Conservation (phyloP, 2,888 invertebrate genomes). For the Plusia festucae region DNA sequence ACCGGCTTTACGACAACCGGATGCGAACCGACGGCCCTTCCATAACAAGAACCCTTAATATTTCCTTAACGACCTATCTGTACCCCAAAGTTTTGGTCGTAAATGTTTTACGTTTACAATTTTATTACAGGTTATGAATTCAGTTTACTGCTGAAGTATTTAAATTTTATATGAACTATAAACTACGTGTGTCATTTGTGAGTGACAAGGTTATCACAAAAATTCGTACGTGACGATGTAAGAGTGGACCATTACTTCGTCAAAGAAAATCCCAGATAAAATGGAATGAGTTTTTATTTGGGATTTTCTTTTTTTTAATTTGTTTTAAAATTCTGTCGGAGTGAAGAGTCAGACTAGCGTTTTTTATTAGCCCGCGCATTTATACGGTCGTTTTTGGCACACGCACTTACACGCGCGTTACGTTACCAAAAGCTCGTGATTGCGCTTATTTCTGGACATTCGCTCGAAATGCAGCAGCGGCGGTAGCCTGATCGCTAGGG, state of each 20-base stretch:
- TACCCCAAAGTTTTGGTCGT: background rate
- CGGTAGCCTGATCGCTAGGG: no score
- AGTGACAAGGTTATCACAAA: background rate
- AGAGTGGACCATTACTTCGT: background rate
- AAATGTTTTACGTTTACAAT: constrained; percentile 1
- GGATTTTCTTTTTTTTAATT: no score
- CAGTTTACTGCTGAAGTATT: background rate
- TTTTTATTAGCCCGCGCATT: no score
- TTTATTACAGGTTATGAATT: constrained; percentile 4
- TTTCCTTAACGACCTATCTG: constrained; percentile 1
- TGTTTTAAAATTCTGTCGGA: no score
- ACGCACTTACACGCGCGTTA: no score
- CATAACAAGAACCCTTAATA: background rate
- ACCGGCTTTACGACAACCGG: background rate
- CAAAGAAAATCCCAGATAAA: background rate
- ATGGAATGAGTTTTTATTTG: no score
- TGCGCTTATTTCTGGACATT: no score
- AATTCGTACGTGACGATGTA: background rate
- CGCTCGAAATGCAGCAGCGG: no score
- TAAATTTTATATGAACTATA: constrained; percentile 4
- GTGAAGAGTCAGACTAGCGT: no score
- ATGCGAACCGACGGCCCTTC: background rate
- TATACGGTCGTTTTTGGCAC: no score
- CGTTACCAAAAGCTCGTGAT: no score
- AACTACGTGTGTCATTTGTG: background rate